Evolutionary conservation across 2,797 vertebrate species (phyloP), one percentile per base, ranked within the genome.

Genomic region (Nasua narica): DNA sequence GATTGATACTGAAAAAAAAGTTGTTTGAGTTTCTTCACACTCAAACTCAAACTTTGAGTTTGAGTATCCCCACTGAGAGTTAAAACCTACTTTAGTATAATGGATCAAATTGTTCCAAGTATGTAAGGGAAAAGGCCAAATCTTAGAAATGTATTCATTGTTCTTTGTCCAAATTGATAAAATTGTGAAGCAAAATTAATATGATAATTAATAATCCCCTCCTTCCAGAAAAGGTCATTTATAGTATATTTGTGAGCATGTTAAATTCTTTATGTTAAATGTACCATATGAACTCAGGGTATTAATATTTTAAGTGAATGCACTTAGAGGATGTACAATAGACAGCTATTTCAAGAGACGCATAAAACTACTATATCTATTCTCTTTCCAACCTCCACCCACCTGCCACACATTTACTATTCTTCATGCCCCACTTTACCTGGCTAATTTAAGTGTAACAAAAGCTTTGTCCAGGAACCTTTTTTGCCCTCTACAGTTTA

Each of bases 221-320:
- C 25, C 35, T 37, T 78, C 37, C 65, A 79, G 52, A 81, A 96
- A 94, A 93, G 67, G 2, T 89, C 83, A 67, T 85, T 37, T 78
- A 58, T 72, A 87, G 21, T 82, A 15, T 84, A 94, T 81, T 89
- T 94, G 40, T 93, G n/a, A 91, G 23, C 54, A 90, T 58, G 18
- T 87, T 93, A 84, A 95, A 72, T 93, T 95, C 40, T 96, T 95
- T 96, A 72, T 84, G 58, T 79, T 94, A 92, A 90, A 91, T n/a
- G 1, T 91, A 69, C 43, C 3, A 27, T 60, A 14, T 65, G 35
- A 91, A 81, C 79, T 94, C 40, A 93, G 46, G 11, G 11, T 77
- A 78, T 85, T 94, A 96, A 90, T 95, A 90, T 96, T 97, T 90
- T 88, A 96, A 95, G 78, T 79, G 43, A 88, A 37, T 90, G 29